A percentile compares a stretch with the other conserved stretches of the same genome.
phyloP scores from a whole-genome alignment of 2,888 invertebrate genomes.

The Celastrina argiolus region DNA sequence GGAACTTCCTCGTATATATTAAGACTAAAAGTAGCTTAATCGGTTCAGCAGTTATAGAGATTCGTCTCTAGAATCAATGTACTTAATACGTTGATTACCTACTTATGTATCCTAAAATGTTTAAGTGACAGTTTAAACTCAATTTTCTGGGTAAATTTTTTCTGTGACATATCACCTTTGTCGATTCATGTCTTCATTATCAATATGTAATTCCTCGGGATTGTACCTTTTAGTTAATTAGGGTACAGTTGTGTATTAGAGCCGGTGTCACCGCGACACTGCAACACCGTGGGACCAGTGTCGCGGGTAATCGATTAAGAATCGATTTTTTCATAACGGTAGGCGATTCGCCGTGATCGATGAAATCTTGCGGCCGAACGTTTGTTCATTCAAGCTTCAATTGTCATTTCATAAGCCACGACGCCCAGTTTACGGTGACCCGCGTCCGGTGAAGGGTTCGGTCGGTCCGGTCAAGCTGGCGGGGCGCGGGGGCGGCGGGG shows the following conservation, averaged over 20 bases:
- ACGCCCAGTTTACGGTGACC: slow-evolving; percentile 51
- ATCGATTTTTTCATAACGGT: slow-evolving; percentile 76
- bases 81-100: too few relatives aligned
- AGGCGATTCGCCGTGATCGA: slow-evolving; percentile 70
- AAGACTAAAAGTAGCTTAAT: too few relatives aligned
- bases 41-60: too few relatives aligned
- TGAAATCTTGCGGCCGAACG: slow-evolving; percentile 63
- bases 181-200: too few relatives aligned
- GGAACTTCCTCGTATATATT: too few relatives aligned
- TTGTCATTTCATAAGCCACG: slow-evolving; percentile 74
- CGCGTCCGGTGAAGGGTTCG: slow-evolving; percentile 35
- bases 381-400: slow-evolving; percentile 71
- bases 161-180: too few relatives aligned
- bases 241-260: slow-evolving; percentile 27
- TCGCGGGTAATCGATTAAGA: slow-evolving; percentile 64
- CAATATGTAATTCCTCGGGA: too few relatives aligned
- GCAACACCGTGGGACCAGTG: slow-evolving; percentile 64
- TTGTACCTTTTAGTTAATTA: neutral
- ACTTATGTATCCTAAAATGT: too few relatives aligned
- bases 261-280: slow-evolving; percentile 25
- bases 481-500: slow-evolving; percentile 39
- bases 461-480: slow-evolving; percentile 26
- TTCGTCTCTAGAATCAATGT: too few relatives aligned
- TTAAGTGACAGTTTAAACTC: too few relatives aligned
- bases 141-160: too few relatives aligned